These are phyloP conservation scores for Gallirallus australis DNA, from an alignment of 2,797 vertebrate species.

Conservation along the genomic window DNA sequence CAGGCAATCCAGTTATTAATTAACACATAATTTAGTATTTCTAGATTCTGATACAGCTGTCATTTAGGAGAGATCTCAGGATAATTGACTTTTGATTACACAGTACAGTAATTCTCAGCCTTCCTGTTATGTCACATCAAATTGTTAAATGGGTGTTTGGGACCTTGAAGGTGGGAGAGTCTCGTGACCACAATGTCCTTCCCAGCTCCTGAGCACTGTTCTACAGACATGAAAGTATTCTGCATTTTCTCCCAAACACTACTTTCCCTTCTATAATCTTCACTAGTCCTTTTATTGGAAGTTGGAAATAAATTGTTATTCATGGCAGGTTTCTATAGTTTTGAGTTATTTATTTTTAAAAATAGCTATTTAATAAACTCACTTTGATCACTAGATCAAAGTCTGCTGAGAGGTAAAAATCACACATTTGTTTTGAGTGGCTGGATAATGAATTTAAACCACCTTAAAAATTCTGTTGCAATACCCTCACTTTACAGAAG, in stretches of 20 bases:
- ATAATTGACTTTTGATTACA: not conserved
- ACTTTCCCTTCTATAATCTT: not conserved
- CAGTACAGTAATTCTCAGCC: not conserved
- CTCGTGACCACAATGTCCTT: not conserved
- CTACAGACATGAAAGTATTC: not conserved
- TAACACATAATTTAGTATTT: slow-evolving; percentile 10
- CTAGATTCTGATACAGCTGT: not conserved
- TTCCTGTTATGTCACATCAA: not conserved
- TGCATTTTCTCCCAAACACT: not conserved
- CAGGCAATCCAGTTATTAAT: not conserved
- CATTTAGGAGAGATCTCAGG: not conserved
- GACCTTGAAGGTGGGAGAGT: not conserved
- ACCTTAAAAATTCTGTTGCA: not conserved
- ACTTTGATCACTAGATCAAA: not conserved
- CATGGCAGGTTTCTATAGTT: not conserved
- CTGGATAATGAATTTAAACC: not conserved
- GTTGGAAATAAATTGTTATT: not conserved
- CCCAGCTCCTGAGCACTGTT: not conserved
- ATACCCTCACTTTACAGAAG: not conserved
- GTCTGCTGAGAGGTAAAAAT: not conserved
- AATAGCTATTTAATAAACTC: not conserved
- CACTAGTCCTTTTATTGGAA: not conserved
- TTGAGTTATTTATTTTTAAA: not conserved
- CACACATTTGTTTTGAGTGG: not conserved
- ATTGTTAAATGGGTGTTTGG: not conserved